Evolutionary conservation across 2,113 vertebrate species (phyloP).

Genomic region (Bambusicola thoracicus): DNA sequence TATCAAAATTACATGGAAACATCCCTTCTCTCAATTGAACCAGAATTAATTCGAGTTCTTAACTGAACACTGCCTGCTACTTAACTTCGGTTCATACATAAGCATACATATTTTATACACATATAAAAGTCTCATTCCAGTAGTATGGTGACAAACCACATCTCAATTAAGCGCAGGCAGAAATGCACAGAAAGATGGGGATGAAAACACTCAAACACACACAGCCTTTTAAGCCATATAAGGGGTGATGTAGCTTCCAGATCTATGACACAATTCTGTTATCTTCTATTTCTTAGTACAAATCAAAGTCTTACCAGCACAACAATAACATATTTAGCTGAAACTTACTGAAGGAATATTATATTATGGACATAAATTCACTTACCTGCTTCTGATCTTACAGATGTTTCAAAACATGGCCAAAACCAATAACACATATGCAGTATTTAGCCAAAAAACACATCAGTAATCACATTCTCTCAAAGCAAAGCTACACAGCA

Average conservation of each 20-base stretch:
- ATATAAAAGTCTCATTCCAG: neutral
- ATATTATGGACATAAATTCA: neutral
- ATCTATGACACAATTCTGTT: neutral
- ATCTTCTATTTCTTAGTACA: neutral
- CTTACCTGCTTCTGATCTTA: neutral
- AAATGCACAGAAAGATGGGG: rapidly evolving
- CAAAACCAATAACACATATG: neutral
- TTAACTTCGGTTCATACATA: rapidly evolving
- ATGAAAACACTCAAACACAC: neutral
- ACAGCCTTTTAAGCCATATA: neutral
- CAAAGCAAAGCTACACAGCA: neutral
- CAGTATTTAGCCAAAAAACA: neutral
- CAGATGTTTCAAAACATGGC: neutral
- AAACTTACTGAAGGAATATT: neutral
- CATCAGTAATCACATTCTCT: neutral
- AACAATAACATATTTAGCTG: neutral
- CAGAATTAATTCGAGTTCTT: neutral
- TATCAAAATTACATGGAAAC: neutral
- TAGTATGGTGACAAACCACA: neutral
- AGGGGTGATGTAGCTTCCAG: rapidly evolving
- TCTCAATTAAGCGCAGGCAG: neutral
- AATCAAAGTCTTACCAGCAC: neutral
- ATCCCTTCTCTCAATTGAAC: neutral
- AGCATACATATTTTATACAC: rapidly evolving
- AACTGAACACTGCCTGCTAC: neutral